Conservation (phyloP, 2,888 invertebrate genomes). For the Esperia sulphurella region DNA sequence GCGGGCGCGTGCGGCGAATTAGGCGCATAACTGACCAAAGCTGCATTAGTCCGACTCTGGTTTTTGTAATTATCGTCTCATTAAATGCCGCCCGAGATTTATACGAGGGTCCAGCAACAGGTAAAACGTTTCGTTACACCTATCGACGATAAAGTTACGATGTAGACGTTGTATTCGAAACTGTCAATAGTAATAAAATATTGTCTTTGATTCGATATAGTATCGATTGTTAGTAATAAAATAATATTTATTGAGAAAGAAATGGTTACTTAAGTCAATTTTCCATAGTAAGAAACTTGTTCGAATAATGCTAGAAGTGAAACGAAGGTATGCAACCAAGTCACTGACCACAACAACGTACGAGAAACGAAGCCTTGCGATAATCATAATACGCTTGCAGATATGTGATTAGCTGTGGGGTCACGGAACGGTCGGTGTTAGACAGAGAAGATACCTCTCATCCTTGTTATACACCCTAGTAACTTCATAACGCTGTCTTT, state of each 20-base stretch:
- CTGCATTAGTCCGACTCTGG: slow-evolving; percentile 39
- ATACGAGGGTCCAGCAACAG: slow-evolving; percentile 39
- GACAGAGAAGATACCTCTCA: slow-evolving; percentile 52
- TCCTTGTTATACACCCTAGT: slow-evolving; percentile 38
- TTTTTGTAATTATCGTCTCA: slow-evolving; percentile 63
- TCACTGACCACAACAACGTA: slow-evolving; percentile 72
- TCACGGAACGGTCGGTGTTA: slow-evolving; percentile 75
- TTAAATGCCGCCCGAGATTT: slow-evolving; percentile 57
- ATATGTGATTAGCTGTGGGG: slow-evolving; percentile 76
- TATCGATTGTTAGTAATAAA: background rate
- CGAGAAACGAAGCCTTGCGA: slow-evolving; percentile 68
- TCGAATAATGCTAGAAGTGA: slow-evolving; percentile 1
- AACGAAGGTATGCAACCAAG: slow-evolving; percentile 36
- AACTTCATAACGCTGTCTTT: slow-evolving; percentile 39
- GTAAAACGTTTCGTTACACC: slow-evolving; percentile 45
- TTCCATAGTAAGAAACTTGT: background rate
- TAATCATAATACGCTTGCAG: slow-evolving; percentile 77
- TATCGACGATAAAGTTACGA: slow-evolving; percentile 32
- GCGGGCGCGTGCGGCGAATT: slow-evolving; percentile 55
- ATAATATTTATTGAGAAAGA: background rate
- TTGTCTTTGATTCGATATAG: background rate
- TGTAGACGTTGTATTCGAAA: slow-evolving; percentile 28
- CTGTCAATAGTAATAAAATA: slow-evolving; percentile 9
- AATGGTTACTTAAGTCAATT: background rate
- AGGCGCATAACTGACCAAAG: slow-evolving; percentile 34